Base-by-base conservation (phyloP, 2,113 vertebrate species). In the Limanda limanda region DNA sequence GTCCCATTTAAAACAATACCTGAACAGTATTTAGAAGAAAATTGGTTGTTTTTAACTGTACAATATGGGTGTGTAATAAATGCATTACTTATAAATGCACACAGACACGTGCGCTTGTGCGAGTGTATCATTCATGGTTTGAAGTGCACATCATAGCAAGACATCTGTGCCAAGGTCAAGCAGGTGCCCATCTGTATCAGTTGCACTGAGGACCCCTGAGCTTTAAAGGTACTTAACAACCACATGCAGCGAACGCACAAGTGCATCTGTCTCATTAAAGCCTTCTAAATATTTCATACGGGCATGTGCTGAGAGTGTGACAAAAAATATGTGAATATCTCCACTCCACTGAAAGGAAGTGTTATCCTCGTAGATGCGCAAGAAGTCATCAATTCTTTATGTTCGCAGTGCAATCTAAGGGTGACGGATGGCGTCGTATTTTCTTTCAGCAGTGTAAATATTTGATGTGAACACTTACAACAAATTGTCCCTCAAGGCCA, bases 241-340 rank as follows among this genome's bases (percentile, higher is more conserved):
- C 86, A 88, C 83, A 87, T 47, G 74, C 82, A 57, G 80, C 42
- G 37, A 90, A 84, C 20, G 13, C 86, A 88, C 56, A 79, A 90
- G 80, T 92, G 86, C 86, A 89, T 93, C 87, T 86, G 89, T 91
- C 89, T 93, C 88, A 92, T 92, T 93, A 92, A 88, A 89, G 81
- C 52, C 25, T 37, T 71, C 66, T 93, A 76, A 91, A 94, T 94
- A 92, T 93, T 93, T 92, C 40, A 93, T 88, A 56, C 21, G 47
- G 55, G 73, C n/a, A 24, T 61, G 64, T 62, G 67, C 70, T 63
- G 54, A 83, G 75, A 86, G 72, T 58, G 56, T 59, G 77, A 60
- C 52, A 67, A 47, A 73, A 83, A 79, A 79, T 71, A 67, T 75
- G 79, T 68, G 68, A 58, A 78, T 82, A 42, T 79, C 76, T 74